phyloP scores from a whole-genome alignment of 1,140 invertebrate genomes.

The Platyura marginata region DNA sequence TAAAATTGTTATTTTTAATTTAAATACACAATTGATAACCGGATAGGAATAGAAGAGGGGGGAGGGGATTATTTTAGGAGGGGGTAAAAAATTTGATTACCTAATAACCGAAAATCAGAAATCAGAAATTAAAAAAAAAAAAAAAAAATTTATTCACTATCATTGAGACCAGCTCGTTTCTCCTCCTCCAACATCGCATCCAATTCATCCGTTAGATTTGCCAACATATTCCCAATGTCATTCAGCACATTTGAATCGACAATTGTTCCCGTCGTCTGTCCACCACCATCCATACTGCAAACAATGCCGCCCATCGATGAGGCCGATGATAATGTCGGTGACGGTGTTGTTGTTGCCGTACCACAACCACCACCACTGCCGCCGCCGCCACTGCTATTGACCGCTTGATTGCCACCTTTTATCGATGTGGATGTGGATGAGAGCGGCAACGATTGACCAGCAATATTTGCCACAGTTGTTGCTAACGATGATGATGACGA shows the following conservation, averaged over 20 bases:
- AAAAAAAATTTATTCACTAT: conserved; percentile 26
- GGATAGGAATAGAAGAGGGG: too few relatives aligned
- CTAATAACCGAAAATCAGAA: too few relatives aligned
- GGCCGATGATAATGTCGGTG: not conserved
- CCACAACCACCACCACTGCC: too few relatives aligned
- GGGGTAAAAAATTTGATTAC: too few relatives aligned
- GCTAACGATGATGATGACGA: conserved; percentile 24
- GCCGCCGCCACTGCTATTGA: conserved; percentile 16
- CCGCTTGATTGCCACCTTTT: conserved; percentile 21
- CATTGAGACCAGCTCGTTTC: conserved; percentile 55
- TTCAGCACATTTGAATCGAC: conserved; percentile 61
- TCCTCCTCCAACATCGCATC: conserved; percentile 90
- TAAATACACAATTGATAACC: too few relatives aligned
- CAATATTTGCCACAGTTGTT: conserved; percentile 22
- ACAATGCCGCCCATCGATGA: conserved; percentile 5
- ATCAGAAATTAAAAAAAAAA: too few relatives aligned
- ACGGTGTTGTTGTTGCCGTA: not conserved
- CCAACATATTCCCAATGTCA: conserved; percentile 92
- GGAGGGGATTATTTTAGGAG: too few relatives aligned
- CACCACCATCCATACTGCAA: conserved; percentile 12
- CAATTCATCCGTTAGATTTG: conserved; percentile 81
- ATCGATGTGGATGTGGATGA: conserved; percentile 17
- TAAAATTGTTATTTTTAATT: too few relatives aligned
- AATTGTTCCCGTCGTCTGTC: not conserved
- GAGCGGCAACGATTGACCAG: conserved; percentile 19